These are phyloP conservation scores for Sceliomorpha sp. DNA, from an alignment of 2,888 invertebrate genomes.

Conservation along the genomic window DNA sequence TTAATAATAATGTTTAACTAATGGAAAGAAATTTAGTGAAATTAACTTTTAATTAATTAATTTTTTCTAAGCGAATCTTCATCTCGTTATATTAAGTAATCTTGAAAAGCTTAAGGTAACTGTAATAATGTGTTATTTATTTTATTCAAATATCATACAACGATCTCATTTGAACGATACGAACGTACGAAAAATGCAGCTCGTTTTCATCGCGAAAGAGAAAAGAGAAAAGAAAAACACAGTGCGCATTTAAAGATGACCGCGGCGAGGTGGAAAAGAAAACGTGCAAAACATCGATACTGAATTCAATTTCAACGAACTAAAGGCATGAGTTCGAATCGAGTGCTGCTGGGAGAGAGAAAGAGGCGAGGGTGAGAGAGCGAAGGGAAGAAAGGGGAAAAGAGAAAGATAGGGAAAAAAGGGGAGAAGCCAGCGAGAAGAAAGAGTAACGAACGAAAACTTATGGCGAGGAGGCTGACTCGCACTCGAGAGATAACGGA, in stretches of 20 bases:
- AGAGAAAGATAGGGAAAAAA: conserved; percentile 29
- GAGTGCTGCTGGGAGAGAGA: conserved; percentile 23
- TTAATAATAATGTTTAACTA: too few species aligned
- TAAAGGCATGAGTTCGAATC: conserved; percentile 51
- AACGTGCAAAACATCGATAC: conserved; percentile 53
- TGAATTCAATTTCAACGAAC: conserved; percentile 53
- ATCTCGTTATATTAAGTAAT: too few species aligned
- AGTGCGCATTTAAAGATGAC: conserved; percentile 34
- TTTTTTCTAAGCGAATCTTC: too few species aligned
- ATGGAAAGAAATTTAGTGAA: too few species aligned
- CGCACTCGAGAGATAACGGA: conserved; percentile 70
- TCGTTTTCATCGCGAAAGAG: conserved; percentile 3
- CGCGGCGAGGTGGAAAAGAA: conserved; percentile 45
- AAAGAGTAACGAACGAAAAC: conserved; percentile 56
- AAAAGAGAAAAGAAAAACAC: conserved; percentile 31
- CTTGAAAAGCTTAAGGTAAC: too few species aligned
- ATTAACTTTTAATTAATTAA: too few species aligned
- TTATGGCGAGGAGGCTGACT: conserved; percentile 59
- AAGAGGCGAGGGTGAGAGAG: not conserved
- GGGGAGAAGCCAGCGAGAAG: conserved; percentile 37
- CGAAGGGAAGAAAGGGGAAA: conserved; percentile 1
- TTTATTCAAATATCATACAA: conserved; percentile 24
- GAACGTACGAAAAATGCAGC: conserved; percentile 23
- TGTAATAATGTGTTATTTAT: not conserved
- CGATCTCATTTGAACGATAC: conserved; percentile 31